Base-by-base conservation (phyloP, 2,797 vertebrate species). In the Petrocephalus schoutedeni region DNA sequence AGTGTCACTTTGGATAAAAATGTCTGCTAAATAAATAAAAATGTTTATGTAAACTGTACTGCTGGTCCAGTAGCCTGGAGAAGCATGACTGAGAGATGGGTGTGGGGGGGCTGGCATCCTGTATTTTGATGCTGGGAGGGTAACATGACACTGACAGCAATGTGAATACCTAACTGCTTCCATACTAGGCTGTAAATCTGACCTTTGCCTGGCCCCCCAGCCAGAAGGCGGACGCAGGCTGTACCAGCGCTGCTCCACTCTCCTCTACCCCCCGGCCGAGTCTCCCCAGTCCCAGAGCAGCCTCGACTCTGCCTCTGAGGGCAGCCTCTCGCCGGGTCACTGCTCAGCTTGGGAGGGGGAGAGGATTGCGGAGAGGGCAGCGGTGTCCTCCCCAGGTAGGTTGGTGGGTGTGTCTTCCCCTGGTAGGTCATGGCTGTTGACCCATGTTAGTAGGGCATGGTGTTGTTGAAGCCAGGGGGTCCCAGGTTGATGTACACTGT, bases 341-440 rank as follows among this genome's bases (percentile, higher is more conserved):
- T 14, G 32, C 54, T 59, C 58, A 21, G n/a, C 54, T 57, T 85
- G 59, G 82, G 58, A 53, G 16, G 93, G 91, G 0, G 93, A 91
- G 0, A 94, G 92, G 0, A 94, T 92, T 32, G 91, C 93, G 2
- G 95, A 95, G 16, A 93, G 93, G 0, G 0, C 92, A 91, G 5
- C 93, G 0, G 93, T 59, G 1, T 93, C 89, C 2, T 93, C 94
- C 49, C 19, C 83, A 85, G 0, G 94, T 93, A 64, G 92, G 54
- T 93, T 23, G 16, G 1, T 86, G 86, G 2, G n/a, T 59, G n/a
- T 23, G 58, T 64, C 21, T 8, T 61, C 59, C 21, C 21, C 8
- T 21, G 59, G 59, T 64, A 67, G 9, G 23, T 67, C 61, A 67
- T 28, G 77, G 92, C 61, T 12, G 45, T 93, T 32, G 19, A 2